phyloP scores from a whole-genome alignment of 2,113 vertebrate genomes.

The Alethe diademata region DNA sequence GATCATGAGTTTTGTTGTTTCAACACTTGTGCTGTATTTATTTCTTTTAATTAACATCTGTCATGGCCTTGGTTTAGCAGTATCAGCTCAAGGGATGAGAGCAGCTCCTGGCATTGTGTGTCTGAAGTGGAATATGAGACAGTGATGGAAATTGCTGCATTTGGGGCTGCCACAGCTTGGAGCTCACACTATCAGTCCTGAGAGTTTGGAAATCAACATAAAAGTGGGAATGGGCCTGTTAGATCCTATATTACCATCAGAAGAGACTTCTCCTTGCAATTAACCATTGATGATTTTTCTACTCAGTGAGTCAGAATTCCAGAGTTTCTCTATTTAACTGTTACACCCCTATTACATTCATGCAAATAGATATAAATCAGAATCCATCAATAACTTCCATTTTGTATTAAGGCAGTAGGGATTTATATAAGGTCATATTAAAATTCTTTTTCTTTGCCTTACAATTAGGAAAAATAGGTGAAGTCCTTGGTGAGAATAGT shows the following conservation, averaged over 20 bases:
- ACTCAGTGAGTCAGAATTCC: background rate
- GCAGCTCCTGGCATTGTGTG: background rate
- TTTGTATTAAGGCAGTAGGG: background rate
- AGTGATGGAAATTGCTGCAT: background rate
- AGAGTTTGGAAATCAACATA: background rate
- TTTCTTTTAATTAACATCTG: background rate
- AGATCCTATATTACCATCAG: background rate
- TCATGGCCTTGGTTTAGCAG: background rate
- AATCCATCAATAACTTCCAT: background rate
- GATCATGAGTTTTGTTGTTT: background rate
- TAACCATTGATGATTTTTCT: background rate
- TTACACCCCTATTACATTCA: background rate
- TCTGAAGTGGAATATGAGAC: background rate
- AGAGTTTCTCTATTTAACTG: background rate
- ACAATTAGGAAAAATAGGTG: background rate
- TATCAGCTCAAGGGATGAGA: background rate
- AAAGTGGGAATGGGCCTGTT: background rate
- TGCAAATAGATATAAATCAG: background rate
- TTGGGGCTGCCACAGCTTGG: background rate
- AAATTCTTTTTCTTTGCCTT: background rate
- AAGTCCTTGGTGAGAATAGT: background rate
- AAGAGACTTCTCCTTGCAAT: background rate
- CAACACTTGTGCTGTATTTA: background rate
- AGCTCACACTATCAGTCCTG: background rate
- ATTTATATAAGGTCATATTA: background rate